A percentile compares a stretch with the other conserved stretches of the same genome.
These are phyloP conservation scores for Patiria miniata DNA, from an alignment of 35 echinoderm and acorn worm genomes.

Conservation along the genomic window DNA sequence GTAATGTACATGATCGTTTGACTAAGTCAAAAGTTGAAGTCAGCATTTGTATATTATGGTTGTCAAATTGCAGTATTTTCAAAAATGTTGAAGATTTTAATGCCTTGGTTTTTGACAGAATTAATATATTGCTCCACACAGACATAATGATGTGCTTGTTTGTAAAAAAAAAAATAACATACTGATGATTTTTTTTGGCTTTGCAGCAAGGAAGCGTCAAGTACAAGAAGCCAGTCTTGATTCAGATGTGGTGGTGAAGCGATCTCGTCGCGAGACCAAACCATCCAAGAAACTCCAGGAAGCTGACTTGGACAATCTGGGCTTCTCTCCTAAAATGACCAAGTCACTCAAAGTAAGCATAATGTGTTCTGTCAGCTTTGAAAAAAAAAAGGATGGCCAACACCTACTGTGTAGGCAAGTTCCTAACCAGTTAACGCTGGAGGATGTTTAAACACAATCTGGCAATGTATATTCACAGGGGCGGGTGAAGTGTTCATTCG, in stretches of 20 bases:
- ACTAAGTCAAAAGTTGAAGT: too few relatives aligned
- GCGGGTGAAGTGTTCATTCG: too few relatives aligned
- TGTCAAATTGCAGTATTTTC: too few relatives aligned
- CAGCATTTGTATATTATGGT: too few relatives aligned
- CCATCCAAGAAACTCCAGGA: slow-evolving; percentile 96
- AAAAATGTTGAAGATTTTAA: too few relatives aligned
- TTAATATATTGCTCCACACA: too few relatives aligned
- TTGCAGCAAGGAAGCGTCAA: slow-evolving; percentile 72
- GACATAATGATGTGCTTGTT: too few relatives aligned
- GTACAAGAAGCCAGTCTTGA: slow-evolving; percentile 32
- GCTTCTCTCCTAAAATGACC: slow-evolving; percentile 70
- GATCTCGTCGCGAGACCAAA: slow-evolving; percentile 85
- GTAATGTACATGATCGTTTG: too few relatives aligned
- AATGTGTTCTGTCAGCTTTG: neutral
- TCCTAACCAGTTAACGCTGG: neutral
- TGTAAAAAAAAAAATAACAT: too few relatives aligned
- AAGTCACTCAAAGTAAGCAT: slow-evolving; percentile 67
- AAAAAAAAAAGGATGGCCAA: neutral
- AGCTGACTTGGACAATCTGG: slow-evolving; percentile 82
- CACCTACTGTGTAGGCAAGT: neutral
- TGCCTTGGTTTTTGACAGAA: too few relatives aligned
- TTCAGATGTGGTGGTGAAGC: slow-evolving; percentile 58
- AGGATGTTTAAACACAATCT: too few relatives aligned
- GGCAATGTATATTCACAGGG: too few relatives aligned
- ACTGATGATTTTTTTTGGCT: neutral